These are phyloP conservation scores for Drosophila nigricruria DNA, from an alignment of 2,888 invertebrate genomes.

Conservation along the genomic window DNA sequence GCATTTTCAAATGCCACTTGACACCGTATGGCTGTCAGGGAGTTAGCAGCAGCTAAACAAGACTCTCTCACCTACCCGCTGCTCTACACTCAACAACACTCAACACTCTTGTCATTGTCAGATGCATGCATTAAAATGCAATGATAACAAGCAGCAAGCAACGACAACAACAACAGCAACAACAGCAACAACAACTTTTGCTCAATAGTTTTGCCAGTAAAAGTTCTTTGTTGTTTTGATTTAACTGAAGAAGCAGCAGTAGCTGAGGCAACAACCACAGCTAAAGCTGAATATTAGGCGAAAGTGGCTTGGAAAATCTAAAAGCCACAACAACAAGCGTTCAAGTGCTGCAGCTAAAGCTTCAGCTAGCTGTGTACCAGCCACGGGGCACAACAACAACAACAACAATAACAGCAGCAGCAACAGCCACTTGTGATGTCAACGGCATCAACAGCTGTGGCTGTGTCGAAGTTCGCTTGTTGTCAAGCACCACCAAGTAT, in stretches of 20 bases:
- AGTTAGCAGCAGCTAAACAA: slow-evolving; percentile 28
- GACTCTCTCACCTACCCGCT: slow-evolving; percentile 5
- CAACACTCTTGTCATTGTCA: slow-evolving; percentile 59
- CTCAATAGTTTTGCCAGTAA: slow-evolving; percentile 67
- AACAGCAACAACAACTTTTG: slow-evolving; percentile 44
- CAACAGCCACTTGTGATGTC: slow-evolving; percentile 69
- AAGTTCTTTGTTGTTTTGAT: slow-evolving; percentile 71
- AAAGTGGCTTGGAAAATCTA: slow-evolving; percentile 75
- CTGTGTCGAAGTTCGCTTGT: slow-evolving; percentile 55
- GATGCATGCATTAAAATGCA: slow-evolving; percentile 79
- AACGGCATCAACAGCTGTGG: slow-evolving; percentile 66
- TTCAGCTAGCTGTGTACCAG: slow-evolving; percentile 18
- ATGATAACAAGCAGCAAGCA: slow-evolving; percentile 66
- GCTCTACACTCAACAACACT: slow-evolving; percentile 3
- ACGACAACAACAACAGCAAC: slow-evolving; percentile 39
- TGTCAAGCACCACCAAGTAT: slow-evolving; percentile 33
- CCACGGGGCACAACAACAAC: slow-evolving; percentile 31
- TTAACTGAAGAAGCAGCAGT: slow-evolving; percentile 46
- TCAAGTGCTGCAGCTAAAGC: slow-evolving; percentile 52
- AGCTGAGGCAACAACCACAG: slow-evolving; percentile 17
- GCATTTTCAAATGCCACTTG: slow-evolving; percentile 81
- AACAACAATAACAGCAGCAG: slow-evolving; percentile 22
- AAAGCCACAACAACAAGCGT: slow-evolving; percentile 71
- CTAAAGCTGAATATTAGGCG: slow-evolving; percentile 70
- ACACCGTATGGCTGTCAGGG: slow-evolving; percentile 71